These are phyloP conservation scores for Heliocidaris erythrogramma DNA, from an alignment of 35 echinoderm and acorn worm genomes.

Conservation along the genomic window DNA sequence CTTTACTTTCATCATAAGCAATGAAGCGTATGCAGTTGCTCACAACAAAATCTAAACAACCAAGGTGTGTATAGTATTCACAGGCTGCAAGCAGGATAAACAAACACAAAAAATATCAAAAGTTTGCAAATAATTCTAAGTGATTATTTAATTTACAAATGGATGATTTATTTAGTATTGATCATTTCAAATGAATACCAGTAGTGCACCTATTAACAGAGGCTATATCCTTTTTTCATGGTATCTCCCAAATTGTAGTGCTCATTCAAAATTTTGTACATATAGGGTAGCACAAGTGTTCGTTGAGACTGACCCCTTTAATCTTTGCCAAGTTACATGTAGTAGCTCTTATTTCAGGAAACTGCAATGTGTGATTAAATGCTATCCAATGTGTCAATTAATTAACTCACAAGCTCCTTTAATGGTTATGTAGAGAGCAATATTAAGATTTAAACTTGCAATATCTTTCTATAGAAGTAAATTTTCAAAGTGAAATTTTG, in stretches of 20 bases:
- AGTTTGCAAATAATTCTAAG: neutral
- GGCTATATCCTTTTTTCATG: neutral
- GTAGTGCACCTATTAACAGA: neutral
- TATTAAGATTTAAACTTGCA: too few species aligned
- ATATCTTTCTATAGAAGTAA: too few species aligned
- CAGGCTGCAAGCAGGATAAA: slow-evolving; percentile 81
- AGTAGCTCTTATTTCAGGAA: too few species aligned
- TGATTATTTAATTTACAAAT: too few species aligned
- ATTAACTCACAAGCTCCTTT: too few species aligned
- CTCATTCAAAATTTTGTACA: neutral
- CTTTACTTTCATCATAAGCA: slow-evolving; percentile 77
- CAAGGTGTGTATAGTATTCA: slow-evolving; percentile 96
- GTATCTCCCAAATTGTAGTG: neutral
- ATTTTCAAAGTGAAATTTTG: too few species aligned
- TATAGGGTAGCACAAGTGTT: too few species aligned
- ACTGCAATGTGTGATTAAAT: too few species aligned
- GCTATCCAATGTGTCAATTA: too few species aligned
- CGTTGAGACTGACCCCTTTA: too few species aligned
- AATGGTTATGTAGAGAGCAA: neutral
- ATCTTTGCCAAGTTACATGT: too few species aligned
- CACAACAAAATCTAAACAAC: slow-evolving; percentile 95
- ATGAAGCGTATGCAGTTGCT: slow-evolving; percentile 83
- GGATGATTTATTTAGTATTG: too few species aligned
- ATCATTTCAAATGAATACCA: neutral
- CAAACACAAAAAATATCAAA: slow-evolving; percentile 38